These are phyloP conservation scores for Zalophus californianus DNA, from an alignment of 2,797 vertebrate species.

Conservation along the genomic window DNA sequence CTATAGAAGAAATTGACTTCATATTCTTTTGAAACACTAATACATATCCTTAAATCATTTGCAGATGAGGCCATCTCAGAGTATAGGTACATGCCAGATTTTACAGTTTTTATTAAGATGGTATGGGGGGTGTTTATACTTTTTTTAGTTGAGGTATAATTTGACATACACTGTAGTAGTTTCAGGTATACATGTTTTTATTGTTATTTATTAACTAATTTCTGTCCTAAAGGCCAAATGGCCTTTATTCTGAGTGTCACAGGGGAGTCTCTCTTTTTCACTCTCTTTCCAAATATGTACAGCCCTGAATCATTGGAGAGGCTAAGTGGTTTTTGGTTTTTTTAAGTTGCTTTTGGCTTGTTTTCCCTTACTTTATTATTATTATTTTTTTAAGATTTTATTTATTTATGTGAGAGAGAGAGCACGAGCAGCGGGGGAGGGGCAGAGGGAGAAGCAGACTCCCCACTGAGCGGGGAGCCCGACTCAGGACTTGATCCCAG, in stretches of 20 bases:
- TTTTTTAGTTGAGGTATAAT: constrained; percentile 37
- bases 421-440: too few relatives aligned
- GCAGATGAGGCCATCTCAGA: neutral
- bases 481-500: neutral
- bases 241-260: neutral
- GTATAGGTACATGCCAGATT: constrained; percentile 12
- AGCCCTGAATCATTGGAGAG: neutral
- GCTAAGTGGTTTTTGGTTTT: neutral
- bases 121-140: neutral
- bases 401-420: neutral
- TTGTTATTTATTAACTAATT: constrained; percentile 60
- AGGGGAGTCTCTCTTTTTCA: neutral
- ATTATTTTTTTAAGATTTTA: neutral
- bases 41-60: constrained; percentile 47
- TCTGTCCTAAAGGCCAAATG: constrained; percentile 18
- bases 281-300: neutral
- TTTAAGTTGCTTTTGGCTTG: constrained; percentile 3
- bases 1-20: neutral
- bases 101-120: constrained; percentile 34
- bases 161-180: neutral
- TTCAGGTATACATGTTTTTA: constrained; percentile 45
- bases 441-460: neutral
- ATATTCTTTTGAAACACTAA: neutral
- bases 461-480: neutral
- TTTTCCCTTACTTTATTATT: neutral